Conservation (phyloP, 2,113 vertebrate species). For the Odontesthes bonariensis region DNA sequence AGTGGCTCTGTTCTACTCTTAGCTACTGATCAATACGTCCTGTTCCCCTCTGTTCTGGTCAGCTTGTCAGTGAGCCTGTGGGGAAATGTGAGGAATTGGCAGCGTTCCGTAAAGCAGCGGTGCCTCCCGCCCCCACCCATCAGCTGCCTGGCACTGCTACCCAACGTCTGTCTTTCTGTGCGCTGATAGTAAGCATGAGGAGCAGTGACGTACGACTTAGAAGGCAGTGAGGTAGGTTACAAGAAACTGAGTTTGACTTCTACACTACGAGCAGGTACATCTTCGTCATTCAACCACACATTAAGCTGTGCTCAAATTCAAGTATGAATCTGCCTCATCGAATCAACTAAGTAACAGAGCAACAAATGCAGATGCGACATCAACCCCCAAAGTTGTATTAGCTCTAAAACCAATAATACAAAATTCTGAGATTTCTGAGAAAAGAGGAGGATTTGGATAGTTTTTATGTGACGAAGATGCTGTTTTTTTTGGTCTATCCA, state of each 20-base stretch:
- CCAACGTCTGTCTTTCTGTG: slow-evolving; percentile 38
- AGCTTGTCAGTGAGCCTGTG: slow-evolving; percentile 53
- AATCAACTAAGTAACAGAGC: not conserved
- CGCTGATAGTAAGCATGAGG: slow-evolving; percentile 29
- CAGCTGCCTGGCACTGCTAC: slow-evolving; percentile 40
- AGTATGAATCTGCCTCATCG: not conserved
- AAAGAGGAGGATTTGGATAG: too few species aligned
- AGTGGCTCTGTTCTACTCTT: slow-evolving; percentile 68
- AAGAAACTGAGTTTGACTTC: slow-evolving; percentile 1
- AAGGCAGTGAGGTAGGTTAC: not conserved
- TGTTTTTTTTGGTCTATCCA: not conserved
- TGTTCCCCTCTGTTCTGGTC: slow-evolving; percentile 60
- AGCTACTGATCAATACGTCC: slow-evolving; percentile 75
- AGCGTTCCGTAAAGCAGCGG: slow-evolving; percentile 58
- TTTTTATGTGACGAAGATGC: too few species aligned
- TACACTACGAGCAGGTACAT: not conserved
- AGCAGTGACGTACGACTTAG: slow-evolving; percentile 4
- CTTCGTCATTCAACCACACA: not conserved
- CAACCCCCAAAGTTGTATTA: not conserved
- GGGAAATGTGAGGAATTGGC: slow-evolving; percentile 63
- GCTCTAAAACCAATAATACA: too few species aligned
- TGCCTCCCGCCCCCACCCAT: slow-evolving; percentile 1
- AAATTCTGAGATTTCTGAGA: too few species aligned
- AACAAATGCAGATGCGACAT: not conserved
- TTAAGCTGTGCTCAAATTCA: not conserved